Conservation (phyloP, 2,113 vertebrate genomes). For the Rhodinocichla rosea region DNA sequence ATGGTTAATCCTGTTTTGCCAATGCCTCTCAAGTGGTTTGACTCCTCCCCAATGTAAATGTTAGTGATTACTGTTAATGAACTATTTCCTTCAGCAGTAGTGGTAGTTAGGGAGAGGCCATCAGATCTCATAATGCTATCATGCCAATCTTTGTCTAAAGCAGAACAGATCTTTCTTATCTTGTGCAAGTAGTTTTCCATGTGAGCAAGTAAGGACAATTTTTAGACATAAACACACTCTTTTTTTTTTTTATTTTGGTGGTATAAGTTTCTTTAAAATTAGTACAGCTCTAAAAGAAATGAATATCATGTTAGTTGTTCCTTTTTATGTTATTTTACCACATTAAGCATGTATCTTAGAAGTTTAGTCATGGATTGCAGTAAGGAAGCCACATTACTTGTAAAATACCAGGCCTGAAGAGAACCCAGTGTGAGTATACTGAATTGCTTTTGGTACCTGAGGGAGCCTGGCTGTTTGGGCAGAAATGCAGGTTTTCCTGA, state of each 20-base stretch:
- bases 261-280: not conserved
- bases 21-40: not conserved
- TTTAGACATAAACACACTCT: not conserved
- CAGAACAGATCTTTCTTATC: not conserved
- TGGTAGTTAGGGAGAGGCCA: not conserved
- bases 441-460: not conserved
- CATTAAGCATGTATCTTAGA: not conserved
- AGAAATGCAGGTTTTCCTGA: not conserved
- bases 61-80: not conserved
- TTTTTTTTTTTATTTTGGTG: not conserved
- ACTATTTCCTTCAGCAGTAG: not conserved
- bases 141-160: not conserved
- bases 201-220: not conserved
- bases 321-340: not conserved
- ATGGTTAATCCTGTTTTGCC: slow-evolving; percentile 45
- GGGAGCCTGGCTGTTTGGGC: not conserved
- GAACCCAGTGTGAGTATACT: not conserved
- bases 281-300: not conserved
- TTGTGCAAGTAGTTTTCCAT: not conserved
- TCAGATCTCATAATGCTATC: not conserved
- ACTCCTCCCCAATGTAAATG: not conserved
- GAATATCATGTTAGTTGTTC: not conserved
- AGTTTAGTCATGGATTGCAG: not conserved
- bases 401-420: not conserved
- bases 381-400: not conserved